Conservation (phyloP, 2,888 invertebrate species). For the Bugulina stolonifera region DNA sequence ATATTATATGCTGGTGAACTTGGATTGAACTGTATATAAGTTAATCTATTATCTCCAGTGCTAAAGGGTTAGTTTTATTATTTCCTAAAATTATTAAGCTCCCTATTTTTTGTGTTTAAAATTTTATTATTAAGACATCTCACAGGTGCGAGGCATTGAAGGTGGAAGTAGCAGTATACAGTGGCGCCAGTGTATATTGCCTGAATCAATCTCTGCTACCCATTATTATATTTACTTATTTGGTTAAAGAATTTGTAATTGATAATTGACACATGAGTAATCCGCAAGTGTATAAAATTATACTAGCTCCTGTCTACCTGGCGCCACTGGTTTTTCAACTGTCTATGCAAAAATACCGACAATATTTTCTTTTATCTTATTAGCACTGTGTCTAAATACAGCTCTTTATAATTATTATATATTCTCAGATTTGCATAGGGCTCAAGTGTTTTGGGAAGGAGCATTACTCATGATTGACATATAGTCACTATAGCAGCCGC, state of each 20-base stretch:
- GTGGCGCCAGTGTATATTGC: constrained; percentile 7
- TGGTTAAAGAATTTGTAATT: constrained; percentile 22
- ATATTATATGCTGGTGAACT: too few relatives aligned
- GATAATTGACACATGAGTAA: constrained; percentile 26
- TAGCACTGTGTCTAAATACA: background rate
- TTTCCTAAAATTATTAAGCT: background rate
- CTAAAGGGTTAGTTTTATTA: background rate
- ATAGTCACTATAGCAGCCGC: constrained; percentile 3
- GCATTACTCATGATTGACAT: constrained; percentile 25
- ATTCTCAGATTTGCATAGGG: constrained; percentile 10
- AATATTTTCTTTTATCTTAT: constrained; percentile 19
- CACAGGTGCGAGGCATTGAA: background rate
- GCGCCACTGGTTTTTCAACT: background rate
- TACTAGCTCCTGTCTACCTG: background rate
- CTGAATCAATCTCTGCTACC: constrained; percentile 15
- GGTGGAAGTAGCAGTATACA: background rate
- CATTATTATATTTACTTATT: constrained; percentile 9
- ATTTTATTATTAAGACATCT: too few relatives aligned
- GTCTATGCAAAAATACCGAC: constrained; percentile 21
- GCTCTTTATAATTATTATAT: background rate
- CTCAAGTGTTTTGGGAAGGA: constrained; percentile 25
- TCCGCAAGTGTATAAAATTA: constrained; percentile 16
- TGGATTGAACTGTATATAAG: too few relatives aligned
- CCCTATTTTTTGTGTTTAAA: too few relatives aligned
- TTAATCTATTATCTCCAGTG: too few relatives aligned